These are phyloP conservation scores for Aquatica leii DNA, from an alignment of 2,888 invertebrate genomes.

Conservation along the genomic window DNA sequence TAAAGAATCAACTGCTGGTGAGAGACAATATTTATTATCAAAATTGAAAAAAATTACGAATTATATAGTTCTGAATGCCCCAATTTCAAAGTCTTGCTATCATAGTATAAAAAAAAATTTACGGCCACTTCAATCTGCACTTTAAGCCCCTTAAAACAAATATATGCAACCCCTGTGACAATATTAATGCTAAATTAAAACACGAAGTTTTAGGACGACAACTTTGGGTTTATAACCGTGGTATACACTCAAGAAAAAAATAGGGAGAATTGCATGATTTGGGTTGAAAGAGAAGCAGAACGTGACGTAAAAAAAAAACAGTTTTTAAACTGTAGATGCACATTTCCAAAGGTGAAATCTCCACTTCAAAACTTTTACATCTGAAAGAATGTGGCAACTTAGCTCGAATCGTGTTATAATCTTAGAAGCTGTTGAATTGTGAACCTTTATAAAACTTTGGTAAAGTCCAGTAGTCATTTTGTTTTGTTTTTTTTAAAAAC, in stretches of 20 bases:
- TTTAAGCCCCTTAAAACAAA: neutral
- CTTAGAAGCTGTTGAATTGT: no score
- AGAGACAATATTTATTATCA: conserved; percentile 4
- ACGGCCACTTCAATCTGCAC: neutral
- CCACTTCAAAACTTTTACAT: no score
- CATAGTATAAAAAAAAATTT: neutral
- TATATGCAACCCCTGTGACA: neutral
- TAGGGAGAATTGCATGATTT: conserved; percentile 38
- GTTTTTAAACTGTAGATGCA: no score
- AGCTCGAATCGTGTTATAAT: no score
- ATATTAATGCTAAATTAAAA: neutral
- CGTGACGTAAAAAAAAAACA: no score
- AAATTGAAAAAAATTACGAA: neutral
- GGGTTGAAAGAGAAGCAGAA: conserved; percentile 44
- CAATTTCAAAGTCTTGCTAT: neutral
- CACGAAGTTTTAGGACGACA: conserved; percentile 44
- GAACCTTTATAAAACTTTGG: no score
- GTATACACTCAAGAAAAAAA: conserved; percentile 39
- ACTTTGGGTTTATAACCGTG: conserved; percentile 45
- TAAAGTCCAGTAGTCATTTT: no score
- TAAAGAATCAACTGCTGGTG: neutral
- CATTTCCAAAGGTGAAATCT: no score
- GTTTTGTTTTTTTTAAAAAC: no score
- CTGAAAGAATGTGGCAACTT: no score
- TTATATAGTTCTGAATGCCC: neutral